Evolutionary conservation across 1,140 invertebrate species (phyloP).

Genomic region (Drosophila subobscura): DNA sequence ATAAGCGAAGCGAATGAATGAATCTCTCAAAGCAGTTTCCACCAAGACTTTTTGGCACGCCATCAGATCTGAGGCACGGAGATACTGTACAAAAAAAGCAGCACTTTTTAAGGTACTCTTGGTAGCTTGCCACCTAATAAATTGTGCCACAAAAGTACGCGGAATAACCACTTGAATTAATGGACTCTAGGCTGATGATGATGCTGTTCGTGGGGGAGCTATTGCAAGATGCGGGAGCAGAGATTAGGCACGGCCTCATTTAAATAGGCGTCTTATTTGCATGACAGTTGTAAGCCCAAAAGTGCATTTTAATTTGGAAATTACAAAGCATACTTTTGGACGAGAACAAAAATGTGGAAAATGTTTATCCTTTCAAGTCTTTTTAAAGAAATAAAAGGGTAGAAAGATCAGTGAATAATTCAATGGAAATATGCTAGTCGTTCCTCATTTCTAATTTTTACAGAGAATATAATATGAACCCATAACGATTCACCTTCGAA

Average conservation of each 20-base stretch:
- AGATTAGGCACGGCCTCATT: conserved; percentile 17
- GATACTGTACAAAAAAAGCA: background rate
- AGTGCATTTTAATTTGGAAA: background rate
- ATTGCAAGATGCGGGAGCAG: conserved; percentile 27
- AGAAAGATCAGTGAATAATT: too few relatives aligned
- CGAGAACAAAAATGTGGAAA: background rate
- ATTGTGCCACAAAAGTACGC: conserved; percentile 37
- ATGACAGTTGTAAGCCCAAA: background rate
- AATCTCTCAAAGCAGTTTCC: conserved; percentile 44
- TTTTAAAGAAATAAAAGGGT: too few relatives aligned
- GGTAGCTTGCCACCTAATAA: conserved; percentile 17
- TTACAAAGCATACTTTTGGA: conserved; percentile 21
- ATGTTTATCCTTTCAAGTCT: too few relatives aligned
- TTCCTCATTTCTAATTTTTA: too few relatives aligned
- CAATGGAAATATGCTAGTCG: too few relatives aligned
- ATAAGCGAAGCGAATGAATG: conserved; percentile 62
- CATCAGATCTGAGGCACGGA: conserved; percentile 11
- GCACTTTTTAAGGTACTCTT: conserved; percentile 29
- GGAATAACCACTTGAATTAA: conserved; percentile 47
- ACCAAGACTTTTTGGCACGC: conserved; percentile 35
- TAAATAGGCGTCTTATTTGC: background rate
- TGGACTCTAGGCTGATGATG: conserved; percentile 12
- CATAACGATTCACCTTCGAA: too few relatives aligned
- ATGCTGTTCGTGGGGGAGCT: conserved; percentile 22
- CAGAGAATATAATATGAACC: too few relatives aligned